phyloP scores from a whole-genome alignment of 2,888 invertebrate species.

The Ceraclea dissimilis region DNA sequence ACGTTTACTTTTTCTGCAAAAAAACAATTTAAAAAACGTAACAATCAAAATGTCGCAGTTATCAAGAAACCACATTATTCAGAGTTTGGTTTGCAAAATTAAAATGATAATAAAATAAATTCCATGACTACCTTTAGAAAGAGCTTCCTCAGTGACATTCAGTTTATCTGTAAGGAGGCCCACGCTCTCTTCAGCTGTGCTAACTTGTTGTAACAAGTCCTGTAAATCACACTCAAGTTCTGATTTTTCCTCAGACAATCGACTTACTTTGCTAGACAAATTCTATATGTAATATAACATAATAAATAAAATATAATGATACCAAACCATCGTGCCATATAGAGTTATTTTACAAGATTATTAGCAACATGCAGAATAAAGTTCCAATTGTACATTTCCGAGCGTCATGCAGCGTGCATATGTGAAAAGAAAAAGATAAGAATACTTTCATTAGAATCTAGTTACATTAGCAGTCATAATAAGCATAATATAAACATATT shows the following conservation, averaged over 20 bases:
- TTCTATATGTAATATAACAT: conserved; percentile 40
- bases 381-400: not conserved
- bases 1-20: conserved; percentile 21
- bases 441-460: not conserved
- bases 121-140: conserved; percentile 40
- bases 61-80: no score
- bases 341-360: not conserved
- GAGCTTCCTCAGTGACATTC: conserved; percentile 35
- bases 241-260: conserved; percentile 55
- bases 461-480: not conserved
- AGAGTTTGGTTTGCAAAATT: no score
- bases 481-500: not conserved
- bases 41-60: no score
- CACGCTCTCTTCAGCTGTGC: conserved; percentile 54
- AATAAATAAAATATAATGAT: not conserved
- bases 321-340: not conserved
- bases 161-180: conserved; percentile 45
- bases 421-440: not conserved
- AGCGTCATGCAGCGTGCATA: conserved; percentile 2
- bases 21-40: no score
- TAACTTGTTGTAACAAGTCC: conserved; percentile 60
- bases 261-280: conserved; percentile 54
- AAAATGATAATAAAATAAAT: no score
- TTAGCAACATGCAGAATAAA: not conserved
- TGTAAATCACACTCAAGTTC: conserved; percentile 57